A percentile compares a stretch with the other conserved stretches of the same genome.
phyloP scores from a whole-genome alignment of 2,113 vertebrate species.

The Thalassarche chlororhynchos region DNA sequence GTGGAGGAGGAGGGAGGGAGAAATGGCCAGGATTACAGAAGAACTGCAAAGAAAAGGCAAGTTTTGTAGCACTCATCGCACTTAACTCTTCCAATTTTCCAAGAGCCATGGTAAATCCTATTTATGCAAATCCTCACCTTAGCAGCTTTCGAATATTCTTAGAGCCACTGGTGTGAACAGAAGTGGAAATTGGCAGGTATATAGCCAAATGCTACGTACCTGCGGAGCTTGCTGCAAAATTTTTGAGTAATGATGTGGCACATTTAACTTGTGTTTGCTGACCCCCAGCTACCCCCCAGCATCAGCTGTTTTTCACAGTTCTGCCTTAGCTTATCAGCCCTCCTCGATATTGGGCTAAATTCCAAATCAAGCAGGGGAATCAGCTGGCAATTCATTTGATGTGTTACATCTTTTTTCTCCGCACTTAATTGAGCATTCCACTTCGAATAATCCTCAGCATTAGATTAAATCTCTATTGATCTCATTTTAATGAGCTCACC shows the following conservation, averaged over 20 bases:
- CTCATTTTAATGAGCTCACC: constrained; percentile 59
- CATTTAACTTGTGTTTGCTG: background rate
- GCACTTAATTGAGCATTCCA: constrained; percentile 47
- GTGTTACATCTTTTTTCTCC: background rate
- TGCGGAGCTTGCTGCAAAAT: background rate
- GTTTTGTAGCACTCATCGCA: background rate
- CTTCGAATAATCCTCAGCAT: constrained; percentile 22
- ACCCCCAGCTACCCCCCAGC: background rate
- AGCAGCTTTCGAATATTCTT: background rate
- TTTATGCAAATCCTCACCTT: constrained; percentile 9
- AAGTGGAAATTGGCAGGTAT: background rate
- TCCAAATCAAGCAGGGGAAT: constrained; percentile 17
- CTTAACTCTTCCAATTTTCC: background rate
- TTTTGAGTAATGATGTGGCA: background rate
- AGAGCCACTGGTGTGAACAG: background rate
- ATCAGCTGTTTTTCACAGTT: background rate
- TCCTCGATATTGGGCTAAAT: background rate
- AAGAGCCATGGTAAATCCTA: background rate
- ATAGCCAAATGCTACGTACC: background rate
- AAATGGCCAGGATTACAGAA: background rate
- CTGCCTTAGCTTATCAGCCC: background rate
- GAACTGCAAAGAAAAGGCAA: background rate
- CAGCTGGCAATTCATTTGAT: constrained; percentile 25
- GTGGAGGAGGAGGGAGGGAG: background rate
- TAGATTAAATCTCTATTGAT: constrained; percentile 63